Conservation (phyloP, 2,888 invertebrate species). For the Harpalus rufipes region DNA sequence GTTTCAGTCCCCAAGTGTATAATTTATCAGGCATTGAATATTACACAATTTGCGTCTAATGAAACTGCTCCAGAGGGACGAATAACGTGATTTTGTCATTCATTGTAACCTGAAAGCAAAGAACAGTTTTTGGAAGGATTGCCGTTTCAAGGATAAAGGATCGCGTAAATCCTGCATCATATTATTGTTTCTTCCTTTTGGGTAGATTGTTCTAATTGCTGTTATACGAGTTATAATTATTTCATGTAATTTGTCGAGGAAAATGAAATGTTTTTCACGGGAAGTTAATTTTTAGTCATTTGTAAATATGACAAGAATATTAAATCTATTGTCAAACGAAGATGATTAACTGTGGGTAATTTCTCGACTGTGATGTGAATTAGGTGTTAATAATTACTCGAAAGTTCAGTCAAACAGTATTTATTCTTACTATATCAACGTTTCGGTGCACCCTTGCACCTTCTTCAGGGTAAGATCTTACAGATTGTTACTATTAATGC, state of each 20-base stretch:
- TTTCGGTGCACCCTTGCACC: too few species aligned
- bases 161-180: slow-evolving; percentile 1
- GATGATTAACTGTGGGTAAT: too few species aligned
- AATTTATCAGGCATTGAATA: slow-evolving; percentile 33
- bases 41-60: slow-evolving; percentile 34
- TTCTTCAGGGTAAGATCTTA: too few species aligned
- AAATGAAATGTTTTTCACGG: slow-evolving; percentile 1
- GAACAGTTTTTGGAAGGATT: neutral
- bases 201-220: slow-evolving; percentile 16
- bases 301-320: neutral
- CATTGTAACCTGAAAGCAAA: slow-evolving; percentile 25
- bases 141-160: slow-evolving; percentile 7
- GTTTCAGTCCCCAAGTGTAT: slow-evolving; percentile 14
- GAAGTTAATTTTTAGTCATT: neutral
- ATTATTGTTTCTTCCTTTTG: slow-evolving; percentile 15
- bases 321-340: too few species aligned
- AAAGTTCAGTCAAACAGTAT: too few species aligned
- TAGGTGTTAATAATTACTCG: too few species aligned
- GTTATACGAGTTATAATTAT: neutral
- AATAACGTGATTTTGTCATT: slow-evolving; percentile 21
- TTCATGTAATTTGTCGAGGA: neutral
- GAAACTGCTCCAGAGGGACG: slow-evolving; percentile 17
- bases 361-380: too few species aligned
- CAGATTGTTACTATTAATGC: too few species aligned
- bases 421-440: too few species aligned